Evolutionary conservation across 1,140 invertebrate species (phyloP), one percentile per base, ranked within the genome.

Genomic region (Heliconius melpomene): DNA sequence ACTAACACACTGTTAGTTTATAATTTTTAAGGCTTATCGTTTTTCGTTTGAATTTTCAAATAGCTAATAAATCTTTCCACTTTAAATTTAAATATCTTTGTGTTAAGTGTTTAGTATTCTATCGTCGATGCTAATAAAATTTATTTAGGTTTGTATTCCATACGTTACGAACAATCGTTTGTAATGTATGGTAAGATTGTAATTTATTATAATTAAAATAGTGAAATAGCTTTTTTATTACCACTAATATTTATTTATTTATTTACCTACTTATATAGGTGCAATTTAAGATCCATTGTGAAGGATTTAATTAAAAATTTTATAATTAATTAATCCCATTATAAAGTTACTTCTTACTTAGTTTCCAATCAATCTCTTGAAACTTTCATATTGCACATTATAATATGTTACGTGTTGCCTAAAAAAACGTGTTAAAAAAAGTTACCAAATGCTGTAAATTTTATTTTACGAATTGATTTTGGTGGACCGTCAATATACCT

Each of bases 1-100:
- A 66, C 11, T 66, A 57, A 18, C 3, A 66, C 11, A 1, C 60
- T 26, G 13, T 11, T 66, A 66, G n/a, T 29, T 6, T 60, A 60
- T 60, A n/a, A 16, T 3, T 26, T 66, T 7, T 23, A 3, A 16
- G 13, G 23, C 20, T 23, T 36, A 36, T 72, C 71, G n/a, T 36
- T 72, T 38, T 20, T 3, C 71, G 36, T 72, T n/a, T 38, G 38
- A 36, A 8, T 3, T 72, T 38, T 26, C 36, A 72, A 38, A 32
- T 66, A 26, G 57, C 7, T 46, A 38, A 79, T 79, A 79, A 79
- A 79, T 79, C 72, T 74, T 74, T 50, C 72, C 32, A 78, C 70
- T 78, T 72, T 32, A 29, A 54, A 72, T 52, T 50, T 78, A 66
- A 79, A 74, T 16, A 36, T 46, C 29, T 40, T 66, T 74, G 38